Evolutionary conservation across 2,797 vertebrate species (phyloP).

Genomic region (Amniataba percoides): DNA sequence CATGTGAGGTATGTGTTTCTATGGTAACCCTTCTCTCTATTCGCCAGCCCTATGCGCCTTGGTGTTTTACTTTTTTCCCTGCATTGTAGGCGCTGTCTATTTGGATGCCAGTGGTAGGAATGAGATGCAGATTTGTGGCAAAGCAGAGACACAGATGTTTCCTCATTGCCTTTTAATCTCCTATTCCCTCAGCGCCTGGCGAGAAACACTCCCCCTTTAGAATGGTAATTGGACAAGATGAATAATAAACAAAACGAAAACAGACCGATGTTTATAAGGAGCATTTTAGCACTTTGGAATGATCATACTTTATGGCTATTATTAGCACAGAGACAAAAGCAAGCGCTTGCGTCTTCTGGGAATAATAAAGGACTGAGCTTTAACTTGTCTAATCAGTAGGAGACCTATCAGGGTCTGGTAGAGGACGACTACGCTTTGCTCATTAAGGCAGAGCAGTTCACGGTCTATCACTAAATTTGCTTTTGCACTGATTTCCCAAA

Average conservation of each 20-base stretch:
- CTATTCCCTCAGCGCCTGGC: conserved; percentile 74
- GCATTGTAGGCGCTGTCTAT: conserved; percentile 79
- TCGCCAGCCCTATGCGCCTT: conserved; percentile 76
- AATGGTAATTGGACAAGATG: conserved; percentile 85
- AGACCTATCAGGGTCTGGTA: conserved; percentile 60
- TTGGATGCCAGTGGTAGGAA: conserved; percentile 78
- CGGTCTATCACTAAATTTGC: conserved; percentile 36
- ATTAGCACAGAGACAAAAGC: conserved; percentile 73
- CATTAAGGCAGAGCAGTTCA: conserved; percentile 59
- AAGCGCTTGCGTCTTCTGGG: conserved; percentile 61
- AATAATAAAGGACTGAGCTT: conserved; percentile 68
- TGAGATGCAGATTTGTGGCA: conserved; percentile 84
- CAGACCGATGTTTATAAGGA: conserved; percentile 77
- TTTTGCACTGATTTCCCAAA: conserved; percentile 45
- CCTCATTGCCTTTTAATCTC: conserved; percentile 85
- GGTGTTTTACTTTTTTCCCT: conserved; percentile 71
- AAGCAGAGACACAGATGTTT: conserved; percentile 83
- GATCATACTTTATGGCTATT: conserved; percentile 79
- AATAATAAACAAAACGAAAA: conserved; percentile 85
- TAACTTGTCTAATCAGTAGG: conserved; percentile 74
- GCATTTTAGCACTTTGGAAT: conserved; percentile 79
- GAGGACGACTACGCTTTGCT: conserved; percentile 53
- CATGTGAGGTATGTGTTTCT: conserved; percentile 85
- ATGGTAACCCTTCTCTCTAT: conserved; percentile 85
- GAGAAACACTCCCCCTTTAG: conserved; percentile 80